Conservation (phyloP, 2,113 vertebrate genomes). For the Clupea harengus region DNA sequence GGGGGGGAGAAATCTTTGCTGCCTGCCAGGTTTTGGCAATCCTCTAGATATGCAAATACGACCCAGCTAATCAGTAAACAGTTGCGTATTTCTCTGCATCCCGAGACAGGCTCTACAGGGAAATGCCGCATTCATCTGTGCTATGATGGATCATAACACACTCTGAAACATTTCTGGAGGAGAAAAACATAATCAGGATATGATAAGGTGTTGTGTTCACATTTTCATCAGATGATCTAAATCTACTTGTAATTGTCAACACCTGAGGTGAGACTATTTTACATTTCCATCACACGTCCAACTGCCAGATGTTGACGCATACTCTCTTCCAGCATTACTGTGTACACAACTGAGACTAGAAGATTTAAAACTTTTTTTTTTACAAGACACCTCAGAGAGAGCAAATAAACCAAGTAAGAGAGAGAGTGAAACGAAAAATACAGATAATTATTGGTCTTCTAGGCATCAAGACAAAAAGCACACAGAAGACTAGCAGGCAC, state of each 20-base stretch:
- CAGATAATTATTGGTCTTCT: background rate
- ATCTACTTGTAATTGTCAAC: too few species aligned
- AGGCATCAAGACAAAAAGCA: background rate
- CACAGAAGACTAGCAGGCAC: background rate
- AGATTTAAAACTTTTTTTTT: background rate
- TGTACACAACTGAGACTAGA: background rate
- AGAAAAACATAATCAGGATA: background rate
- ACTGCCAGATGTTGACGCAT: background rate
- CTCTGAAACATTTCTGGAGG: background rate
- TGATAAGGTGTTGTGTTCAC: background rate
- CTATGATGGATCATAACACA: background rate
- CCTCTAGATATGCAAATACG: constrained; percentile 42
- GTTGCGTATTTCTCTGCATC: background rate
- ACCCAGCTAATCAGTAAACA: constrained; percentile 37
- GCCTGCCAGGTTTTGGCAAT: constrained; percentile 36
- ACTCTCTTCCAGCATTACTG: background rate
- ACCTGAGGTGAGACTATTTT: background rate
- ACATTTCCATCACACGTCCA: background rate
- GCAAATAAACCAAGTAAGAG: background rate
- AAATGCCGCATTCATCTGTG: background rate
- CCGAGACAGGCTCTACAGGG: background rate
- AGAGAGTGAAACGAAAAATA: background rate
- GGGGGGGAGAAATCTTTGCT: constrained; percentile 25
- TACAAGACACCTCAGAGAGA: background rate
- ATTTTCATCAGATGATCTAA: background rate